Evolutionary conservation across 2,797 vertebrate genomes (phyloP), one percentile per base, ranked within the genome.

Genomic region (Coendou prehensilis): DNA sequence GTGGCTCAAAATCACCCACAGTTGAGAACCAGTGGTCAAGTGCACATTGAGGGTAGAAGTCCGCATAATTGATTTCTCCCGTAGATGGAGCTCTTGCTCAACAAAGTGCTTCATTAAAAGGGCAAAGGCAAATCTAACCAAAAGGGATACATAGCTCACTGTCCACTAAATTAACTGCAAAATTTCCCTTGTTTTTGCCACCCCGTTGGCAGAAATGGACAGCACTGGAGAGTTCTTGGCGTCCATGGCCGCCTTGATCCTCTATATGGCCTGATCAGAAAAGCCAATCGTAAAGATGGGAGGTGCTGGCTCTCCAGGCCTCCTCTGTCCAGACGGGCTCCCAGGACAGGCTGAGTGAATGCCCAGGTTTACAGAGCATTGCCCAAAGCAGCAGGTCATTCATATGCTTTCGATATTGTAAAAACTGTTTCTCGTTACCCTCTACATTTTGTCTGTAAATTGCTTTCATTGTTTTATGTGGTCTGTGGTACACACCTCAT

Each of bases 1-100:
- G 41, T 33, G 37, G 3, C 17, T 8, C 71, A 41, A 80, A 54
- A 90, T 52, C 28, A 17, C 0, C 8, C 1, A 13, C 1, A 10
- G 2, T 9, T 84, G 54, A 94, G 78, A 89, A 88, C 45, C 54
- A 4, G 2, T 17, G 1, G 28, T 69, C 33, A 45, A 57, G 17
- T 4, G 3, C 13, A 63, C 85, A 37, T 45, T 18, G 14, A 92
- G 91, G 93, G 94, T 88, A 80, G 63, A 83, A 52, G 30, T 26
- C 6, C 14, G 30, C 22, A 11, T 90, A 84, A 82, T 57, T 37
- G 28, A 93, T 97, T 98, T 97, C 71, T 87, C 97, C 98, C 86
- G 89, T 98, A 98, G 98, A 87, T 98, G 98, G 98, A 97, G 98
- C 98, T 97, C 97, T 98, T 95, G 98, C 52, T 96, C 97, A 98